A percentile compares a stretch with the other conserved stretches of the same genome.
These are phyloP conservation scores for Ptychobarbus kaznakovi DNA, from an alignment of 2,797 vertebrate genomes.

Conservation along the genomic window DNA sequence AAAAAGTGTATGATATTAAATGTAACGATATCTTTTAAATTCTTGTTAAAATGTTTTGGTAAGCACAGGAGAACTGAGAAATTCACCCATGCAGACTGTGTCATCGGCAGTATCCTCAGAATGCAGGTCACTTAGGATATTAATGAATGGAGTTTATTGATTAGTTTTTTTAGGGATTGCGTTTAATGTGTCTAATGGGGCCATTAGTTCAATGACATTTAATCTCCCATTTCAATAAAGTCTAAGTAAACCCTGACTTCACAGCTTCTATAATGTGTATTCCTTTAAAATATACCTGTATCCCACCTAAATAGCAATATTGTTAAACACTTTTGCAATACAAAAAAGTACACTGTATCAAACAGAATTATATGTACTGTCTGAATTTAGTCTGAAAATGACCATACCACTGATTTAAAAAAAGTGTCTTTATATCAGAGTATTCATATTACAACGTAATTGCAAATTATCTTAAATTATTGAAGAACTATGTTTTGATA, in stretches of 20 bases:
- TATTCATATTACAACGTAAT: neutral
- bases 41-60: neutral
- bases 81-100: neutral
- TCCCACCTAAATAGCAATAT: neutral
- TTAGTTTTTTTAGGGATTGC: slow-evolving; percentile 4
- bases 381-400: neutral
- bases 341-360: neutral
- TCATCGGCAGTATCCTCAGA: neutral
- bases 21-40: neutral
- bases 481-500: neutral
- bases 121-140: slow-evolving; percentile 13
- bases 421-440: neutral
- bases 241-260: neutral
- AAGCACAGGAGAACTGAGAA: neutral
- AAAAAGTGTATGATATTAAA: neutral
- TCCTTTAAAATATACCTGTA: neutral
- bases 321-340: neutral
- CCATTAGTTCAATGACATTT: slow-evolving; percentile 23
- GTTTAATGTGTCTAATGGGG: slow-evolving; percentile 37
- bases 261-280: slow-evolving; percentile 23
- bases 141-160: slow-evolving; percentile 39
- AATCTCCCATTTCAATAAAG: slow-evolving; percentile 22
- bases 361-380: neutral
- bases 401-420: no score
- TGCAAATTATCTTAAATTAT: neutral